Percentiles rank a stretch among this genome's conserved stretches.
Evolutionary conservation across 2,888 invertebrate genomes (phyloP).

Genomic region (Atethmia centrago): DNA sequence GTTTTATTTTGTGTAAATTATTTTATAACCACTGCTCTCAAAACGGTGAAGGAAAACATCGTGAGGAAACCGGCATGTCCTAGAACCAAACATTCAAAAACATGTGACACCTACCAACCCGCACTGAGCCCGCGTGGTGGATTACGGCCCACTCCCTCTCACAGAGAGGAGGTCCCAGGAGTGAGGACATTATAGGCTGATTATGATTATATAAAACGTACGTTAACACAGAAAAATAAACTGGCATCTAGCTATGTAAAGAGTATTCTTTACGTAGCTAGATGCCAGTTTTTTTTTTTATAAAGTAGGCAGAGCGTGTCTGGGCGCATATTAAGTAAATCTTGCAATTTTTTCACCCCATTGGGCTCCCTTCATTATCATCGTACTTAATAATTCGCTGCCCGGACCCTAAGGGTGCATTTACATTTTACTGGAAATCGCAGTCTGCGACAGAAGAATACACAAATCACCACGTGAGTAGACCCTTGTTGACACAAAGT

Average conservation of each 20-base stretch:
- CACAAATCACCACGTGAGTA: neutral
- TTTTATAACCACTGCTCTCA: no score
- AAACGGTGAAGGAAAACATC: no score
- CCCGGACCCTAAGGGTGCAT: constrained; percentile 18
- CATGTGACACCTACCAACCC: no score
- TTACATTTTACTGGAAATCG: constrained; percentile 28
- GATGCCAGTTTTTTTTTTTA: no score
- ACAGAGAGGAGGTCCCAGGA: no score
- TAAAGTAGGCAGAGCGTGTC: constrained; percentile 27
- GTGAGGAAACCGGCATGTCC: no score
- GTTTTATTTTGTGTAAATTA: no score
- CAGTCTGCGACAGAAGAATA: neutral
- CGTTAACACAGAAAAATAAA: neutral
- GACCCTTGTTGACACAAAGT: neutral
- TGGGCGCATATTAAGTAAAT: constrained; percentile 57
- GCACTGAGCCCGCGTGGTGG: no score
- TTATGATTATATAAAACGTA: no score
- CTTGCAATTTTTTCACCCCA: constrained; percentile 59
- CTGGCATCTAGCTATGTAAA: neutral
- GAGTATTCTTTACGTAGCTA: constrained; percentile 3
- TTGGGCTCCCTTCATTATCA: constrained; percentile 57
- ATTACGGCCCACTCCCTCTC: no score
- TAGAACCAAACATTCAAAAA: no score
- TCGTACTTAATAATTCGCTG: constrained; percentile 58
- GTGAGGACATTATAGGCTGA: no score